These are phyloP conservation scores for Denticeps clupeoides DNA, from an alignment of 2,797 vertebrate genomes.

Conservation along the genomic window DNA sequence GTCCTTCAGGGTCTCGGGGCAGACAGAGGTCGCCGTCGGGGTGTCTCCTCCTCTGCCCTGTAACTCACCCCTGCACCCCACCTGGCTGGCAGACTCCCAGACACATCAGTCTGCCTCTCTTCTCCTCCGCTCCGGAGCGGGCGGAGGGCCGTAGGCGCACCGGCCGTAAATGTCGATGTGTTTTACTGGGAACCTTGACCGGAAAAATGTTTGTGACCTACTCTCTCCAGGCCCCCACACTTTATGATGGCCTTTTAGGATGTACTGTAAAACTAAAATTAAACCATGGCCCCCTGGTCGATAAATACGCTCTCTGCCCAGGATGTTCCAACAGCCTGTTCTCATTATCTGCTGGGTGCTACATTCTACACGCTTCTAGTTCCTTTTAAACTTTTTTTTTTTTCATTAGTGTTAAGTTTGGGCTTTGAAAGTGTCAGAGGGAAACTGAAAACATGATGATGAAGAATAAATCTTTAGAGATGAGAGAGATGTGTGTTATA, in stretches of 20 bases:
- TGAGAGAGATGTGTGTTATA: no score
- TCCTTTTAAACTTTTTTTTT: no score
- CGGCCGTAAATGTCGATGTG: conserved; percentile 9
- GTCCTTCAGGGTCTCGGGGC: not conserved
- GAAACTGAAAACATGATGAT: no score
- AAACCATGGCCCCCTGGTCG: not conserved
- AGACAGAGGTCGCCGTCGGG: not conserved
- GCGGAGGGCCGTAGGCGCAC: not conserved
- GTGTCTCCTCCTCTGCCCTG: not conserved
- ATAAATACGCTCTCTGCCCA: not conserved
- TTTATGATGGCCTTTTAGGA: conserved; percentile 23
- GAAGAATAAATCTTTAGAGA: no score
- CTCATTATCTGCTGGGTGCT: no score
- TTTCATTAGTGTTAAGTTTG: no score
- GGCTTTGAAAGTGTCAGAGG: no score
- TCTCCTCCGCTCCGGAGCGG: no score
- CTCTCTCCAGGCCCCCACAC: conserved; percentile 15
- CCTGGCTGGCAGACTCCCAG: not conserved
- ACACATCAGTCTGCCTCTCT: not conserved
- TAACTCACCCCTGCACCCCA: not conserved
- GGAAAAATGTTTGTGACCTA: conserved; percentile 5
- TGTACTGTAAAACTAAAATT: conserved; percentile 27
- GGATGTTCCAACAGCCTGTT: no score
- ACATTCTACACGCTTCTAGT: no score
- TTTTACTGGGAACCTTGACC: conserved; percentile 18